Base-by-base conservation (phyloP, 1,140 invertebrate species). In the Drosophila sechellia region DNA sequence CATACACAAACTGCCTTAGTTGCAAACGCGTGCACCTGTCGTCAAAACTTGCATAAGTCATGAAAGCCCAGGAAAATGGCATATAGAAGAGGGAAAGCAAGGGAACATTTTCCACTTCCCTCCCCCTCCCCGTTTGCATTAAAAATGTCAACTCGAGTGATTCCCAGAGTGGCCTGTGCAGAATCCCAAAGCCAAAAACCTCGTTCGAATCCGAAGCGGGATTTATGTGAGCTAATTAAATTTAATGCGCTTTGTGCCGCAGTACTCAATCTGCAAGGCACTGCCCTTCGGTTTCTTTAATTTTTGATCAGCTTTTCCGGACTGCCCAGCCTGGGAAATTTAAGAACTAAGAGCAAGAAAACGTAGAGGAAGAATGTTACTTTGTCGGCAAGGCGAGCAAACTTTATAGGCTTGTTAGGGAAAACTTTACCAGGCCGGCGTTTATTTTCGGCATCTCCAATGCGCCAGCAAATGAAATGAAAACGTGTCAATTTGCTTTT, bases 1-100 rank as follows among this genome's bases (percentile, higher is more conserved):
- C 54, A 57, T 13, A 31, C 15, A 58, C n/a, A 60, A 45, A 60
- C 50, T 63, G 55, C 42, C 48, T 39, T 39, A 60, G 50, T 50
- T 50, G 48, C 48, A 50, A 27, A 50, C 48, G 71, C 81, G 60
- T 87, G 84, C 83, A 86, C 84, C 83, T 86, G 83, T 87, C 83
- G 79, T 86, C 84, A 83, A 83, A 83, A 86, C 70, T 86, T 86
- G 83, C 83, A 86, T 89, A 86, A 86, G 83, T 86, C 83, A 86
- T 86, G 83, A 87, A 89, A 89, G 50, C 64, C 77, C 45, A 39
- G 50, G 52, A 40, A 42, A 65, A 45, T 13, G 13, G 4, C 4
- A 13, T 13, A 13, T 4, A 39, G 37, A 13, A 13, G 37, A 17
- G 20, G 10, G 10, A 35, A 27, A 31, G 17, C 25, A 10, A 25